Evolutionary conservation across 1,140 invertebrate genomes (phyloP).

Genomic region (Bombus fervidus): DNA sequence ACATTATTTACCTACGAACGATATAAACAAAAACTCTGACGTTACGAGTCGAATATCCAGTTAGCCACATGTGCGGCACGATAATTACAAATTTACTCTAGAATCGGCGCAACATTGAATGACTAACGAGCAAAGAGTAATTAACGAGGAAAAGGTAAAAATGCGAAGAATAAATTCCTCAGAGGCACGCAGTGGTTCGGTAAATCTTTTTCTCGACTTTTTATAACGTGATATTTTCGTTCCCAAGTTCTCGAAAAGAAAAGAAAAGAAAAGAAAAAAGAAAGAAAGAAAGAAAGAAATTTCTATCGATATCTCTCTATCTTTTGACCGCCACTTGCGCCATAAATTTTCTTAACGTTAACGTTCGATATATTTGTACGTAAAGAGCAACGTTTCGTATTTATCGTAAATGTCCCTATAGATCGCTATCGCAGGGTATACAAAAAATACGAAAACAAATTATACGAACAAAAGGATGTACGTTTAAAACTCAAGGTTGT

Average conservation of each 20-base stretch:
- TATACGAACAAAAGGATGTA: not conserved
- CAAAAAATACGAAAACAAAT: not conserved
- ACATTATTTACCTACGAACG: not conserved
- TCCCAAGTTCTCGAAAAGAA: not conserved
- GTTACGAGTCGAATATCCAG: not conserved
- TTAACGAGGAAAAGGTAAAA: constrained; percentile 25
- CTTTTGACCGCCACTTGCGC: too few relatives aligned
- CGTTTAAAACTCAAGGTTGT: constrained; percentile 8
- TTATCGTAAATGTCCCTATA: too few relatives aligned
- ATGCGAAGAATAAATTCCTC: constrained; percentile 9
- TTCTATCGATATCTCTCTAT: not conserved
- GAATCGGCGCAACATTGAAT: constrained; percentile 15
- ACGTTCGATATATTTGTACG: too few relatives aligned
- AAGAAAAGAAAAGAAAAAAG: not conserved
- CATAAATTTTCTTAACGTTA: too few relatives aligned
- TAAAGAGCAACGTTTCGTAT: too few relatives aligned
- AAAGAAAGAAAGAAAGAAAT: not conserved
- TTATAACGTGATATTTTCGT: not conserved
- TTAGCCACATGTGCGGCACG: not conserved
- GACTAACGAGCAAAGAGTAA: constrained; percentile 41
- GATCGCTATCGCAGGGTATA: too few relatives aligned
- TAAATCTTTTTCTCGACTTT: not conserved
- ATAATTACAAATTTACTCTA: constrained; percentile 4
- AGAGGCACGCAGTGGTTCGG: not conserved
- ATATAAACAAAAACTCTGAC: not conserved